Evolutionary conservation across 2,797 vertebrate genomes (phyloP).

Genomic region (Falco peregrinus): DNA sequence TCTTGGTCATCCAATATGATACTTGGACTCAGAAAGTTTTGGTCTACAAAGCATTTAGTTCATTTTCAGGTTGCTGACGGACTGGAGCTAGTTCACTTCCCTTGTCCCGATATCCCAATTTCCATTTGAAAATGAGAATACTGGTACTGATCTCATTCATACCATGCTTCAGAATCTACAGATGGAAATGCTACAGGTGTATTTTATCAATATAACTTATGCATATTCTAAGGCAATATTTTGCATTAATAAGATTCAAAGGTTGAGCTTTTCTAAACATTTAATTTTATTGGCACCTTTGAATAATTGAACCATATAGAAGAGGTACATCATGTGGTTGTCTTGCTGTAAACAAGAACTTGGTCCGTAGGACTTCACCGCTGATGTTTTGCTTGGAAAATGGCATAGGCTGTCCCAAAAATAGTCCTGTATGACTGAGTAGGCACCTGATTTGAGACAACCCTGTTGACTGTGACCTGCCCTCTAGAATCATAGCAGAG

Average conservation of each 20-base stretch:
- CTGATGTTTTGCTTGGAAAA: neutral
- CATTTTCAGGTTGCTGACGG: neutral
- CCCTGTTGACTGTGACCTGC: neutral
- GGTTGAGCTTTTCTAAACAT: neutral
- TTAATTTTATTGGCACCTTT: neutral
- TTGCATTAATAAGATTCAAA: neutral
- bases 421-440: neutral
- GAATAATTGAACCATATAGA: neutral
- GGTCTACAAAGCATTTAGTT: neutral
- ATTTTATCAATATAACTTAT: neutral
- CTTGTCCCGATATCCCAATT: neutral
- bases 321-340: neutral
- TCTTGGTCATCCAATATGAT: neutral
- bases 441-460: neutral
- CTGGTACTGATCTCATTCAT: neutral
- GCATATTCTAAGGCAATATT: neutral
- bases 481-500: neutral
- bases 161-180: neutral
- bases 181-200: neutral
- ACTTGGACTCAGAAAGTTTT: neutral
- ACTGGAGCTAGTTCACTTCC: neutral
- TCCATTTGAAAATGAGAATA: neutral
- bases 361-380: neutral
- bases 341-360: neutral
- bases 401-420: neutral